A percentile compares a stretch with the other conserved stretches of the same genome.
Conservation (phyloP, 2,113 vertebrate species). For the Melanerpes aurifrons region DNA sequence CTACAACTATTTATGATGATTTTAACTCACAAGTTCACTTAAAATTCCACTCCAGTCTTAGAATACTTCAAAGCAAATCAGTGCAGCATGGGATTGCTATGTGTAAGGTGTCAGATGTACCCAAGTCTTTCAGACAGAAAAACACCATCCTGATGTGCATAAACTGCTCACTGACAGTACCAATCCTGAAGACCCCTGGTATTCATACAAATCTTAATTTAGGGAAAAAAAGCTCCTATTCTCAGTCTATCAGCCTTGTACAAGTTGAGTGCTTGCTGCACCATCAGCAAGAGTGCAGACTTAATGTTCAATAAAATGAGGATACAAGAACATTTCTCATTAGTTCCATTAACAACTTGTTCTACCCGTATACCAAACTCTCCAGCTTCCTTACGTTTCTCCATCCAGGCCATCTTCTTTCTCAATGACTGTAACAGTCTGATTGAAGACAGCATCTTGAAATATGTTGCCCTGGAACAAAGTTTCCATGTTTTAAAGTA, state of each 20-base stretch:
- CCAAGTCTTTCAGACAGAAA: background rate
- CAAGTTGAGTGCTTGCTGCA: background rate
- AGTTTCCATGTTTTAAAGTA: background rate
- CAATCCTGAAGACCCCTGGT: background rate
- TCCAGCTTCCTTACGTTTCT: constrained; percentile 88
- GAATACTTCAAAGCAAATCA: background rate
- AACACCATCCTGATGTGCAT: background rate
- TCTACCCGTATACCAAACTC: background rate
- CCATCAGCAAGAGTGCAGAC: background rate
- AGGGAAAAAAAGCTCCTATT: fast-evolving
- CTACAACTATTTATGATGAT: background rate
- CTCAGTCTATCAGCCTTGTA: background rate
- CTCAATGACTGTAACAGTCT: constrained; percentile 96
- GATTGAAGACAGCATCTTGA: constrained; percentile 98
- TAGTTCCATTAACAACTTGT: background rate
- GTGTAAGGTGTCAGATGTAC: background rate
- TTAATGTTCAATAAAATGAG: background rate
- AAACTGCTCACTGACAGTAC: background rate
- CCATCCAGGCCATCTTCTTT: constrained; percentile 94
- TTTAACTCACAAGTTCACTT: background rate
- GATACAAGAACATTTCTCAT: background rate
- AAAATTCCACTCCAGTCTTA: background rate
- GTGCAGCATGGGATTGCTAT: background rate
- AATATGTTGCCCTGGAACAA: constrained; percentile 88
- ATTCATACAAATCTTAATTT: background rate